These are phyloP conservation scores for Nomada ruficornis DNA, from an alignment of 2,888 invertebrate genomes.

Conservation along the genomic window DNA sequence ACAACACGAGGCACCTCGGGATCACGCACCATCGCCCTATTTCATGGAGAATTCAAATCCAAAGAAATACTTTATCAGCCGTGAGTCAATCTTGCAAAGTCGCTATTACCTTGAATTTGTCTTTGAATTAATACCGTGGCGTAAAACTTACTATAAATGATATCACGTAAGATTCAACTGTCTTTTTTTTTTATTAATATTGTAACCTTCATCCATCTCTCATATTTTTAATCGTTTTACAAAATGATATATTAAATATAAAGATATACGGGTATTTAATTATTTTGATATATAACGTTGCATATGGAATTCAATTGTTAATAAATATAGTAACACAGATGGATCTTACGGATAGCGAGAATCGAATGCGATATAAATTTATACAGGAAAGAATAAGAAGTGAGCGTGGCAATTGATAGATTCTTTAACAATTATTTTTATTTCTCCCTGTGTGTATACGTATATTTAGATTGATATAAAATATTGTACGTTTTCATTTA, in stretches of 20 bases:
- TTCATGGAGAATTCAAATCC: constrained; percentile 88
- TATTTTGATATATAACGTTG: not conserved
- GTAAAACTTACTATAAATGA: not conserved
- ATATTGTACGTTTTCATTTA: constrained; percentile 3
- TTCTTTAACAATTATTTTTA: too few relatives aligned
- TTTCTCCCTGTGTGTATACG: not conserved
- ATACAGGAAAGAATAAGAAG: constrained; percentile 70
- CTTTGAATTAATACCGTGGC: constrained; percentile 67
- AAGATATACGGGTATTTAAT: not conserved
- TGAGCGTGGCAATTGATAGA: constrained; percentile 41
- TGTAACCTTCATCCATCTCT: not conserved
- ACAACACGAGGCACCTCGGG: constrained; percentile 86
- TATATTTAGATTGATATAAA: not conserved
- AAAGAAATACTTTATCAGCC: constrained; percentile 88
- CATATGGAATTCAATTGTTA: not conserved
- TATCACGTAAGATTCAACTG: constrained; percentile 46
- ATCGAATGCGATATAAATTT: constrained; percentile 70
- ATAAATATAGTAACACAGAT: constrained; percentile 42
- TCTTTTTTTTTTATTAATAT: constrained; percentile 14
- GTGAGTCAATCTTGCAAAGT: constrained; percentile 81
- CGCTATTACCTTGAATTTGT: constrained; percentile 29
- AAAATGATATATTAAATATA: constrained; percentile 5
- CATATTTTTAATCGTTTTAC: not conserved
- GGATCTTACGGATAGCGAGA: constrained; percentile 59
- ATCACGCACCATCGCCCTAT: constrained; percentile 87